Conservation (phyloP, 2,113 vertebrate species). For the Himantopus leucocephalus region DNA sequence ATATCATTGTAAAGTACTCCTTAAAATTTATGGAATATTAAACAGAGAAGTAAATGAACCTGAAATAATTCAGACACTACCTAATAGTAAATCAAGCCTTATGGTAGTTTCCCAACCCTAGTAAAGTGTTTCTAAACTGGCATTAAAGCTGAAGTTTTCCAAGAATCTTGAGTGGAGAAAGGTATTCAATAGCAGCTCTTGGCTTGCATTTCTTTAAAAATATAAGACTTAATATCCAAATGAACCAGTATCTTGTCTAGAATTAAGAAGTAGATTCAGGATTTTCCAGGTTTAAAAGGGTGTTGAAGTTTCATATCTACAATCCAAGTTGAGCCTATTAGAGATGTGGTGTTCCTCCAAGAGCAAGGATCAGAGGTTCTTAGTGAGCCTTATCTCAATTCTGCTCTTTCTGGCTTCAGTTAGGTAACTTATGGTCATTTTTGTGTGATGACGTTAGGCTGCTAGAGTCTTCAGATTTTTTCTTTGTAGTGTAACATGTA, state of each 20-base stretch:
- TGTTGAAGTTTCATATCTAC: background rate
- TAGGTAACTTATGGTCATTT: background rate
- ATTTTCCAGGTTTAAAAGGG: background rate
- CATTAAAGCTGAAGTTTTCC: background rate
- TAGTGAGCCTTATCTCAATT: background rate
- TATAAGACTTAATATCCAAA: background rate
- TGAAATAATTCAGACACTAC: background rate
- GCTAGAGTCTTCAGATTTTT: background rate
- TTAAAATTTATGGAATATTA: constrained; percentile 29
- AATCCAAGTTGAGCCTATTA: background rate
- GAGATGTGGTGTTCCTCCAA: fast-evolving
- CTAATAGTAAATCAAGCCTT: constrained; percentile 8
- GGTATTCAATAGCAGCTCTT: background rate
- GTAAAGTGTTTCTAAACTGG: background rate
- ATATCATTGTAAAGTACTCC: background rate
- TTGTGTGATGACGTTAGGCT: background rate
- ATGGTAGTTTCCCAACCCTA: background rate
- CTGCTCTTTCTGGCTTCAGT: background rate
- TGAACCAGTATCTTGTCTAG: background rate
- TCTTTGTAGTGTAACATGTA: background rate
- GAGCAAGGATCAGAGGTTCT: background rate
- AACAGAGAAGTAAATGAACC: constrained; percentile 19
- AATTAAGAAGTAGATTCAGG: background rate
- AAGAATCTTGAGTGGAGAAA: background rate
- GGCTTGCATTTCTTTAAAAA: background rate